Conservation (phyloP, 2,797 vertebrate species). For the Bucorvus abyssinicus region DNA sequence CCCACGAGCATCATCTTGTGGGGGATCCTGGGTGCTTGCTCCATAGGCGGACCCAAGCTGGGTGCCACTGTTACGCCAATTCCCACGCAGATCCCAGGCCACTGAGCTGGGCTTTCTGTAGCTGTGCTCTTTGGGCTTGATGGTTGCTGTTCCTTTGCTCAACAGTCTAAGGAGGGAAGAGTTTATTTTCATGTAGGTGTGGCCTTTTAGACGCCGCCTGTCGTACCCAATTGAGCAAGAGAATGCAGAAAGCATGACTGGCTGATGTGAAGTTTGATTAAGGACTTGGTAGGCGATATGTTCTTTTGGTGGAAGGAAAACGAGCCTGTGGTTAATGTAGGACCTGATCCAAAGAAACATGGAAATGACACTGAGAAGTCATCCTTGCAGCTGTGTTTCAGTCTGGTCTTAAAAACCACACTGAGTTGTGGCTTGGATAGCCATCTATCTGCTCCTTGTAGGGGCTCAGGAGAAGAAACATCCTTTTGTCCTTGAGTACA, state of each 20-base stretch:
- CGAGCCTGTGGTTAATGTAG: background rate
- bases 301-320: background rate
- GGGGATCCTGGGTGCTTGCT: background rate
- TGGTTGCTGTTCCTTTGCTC: background rate
- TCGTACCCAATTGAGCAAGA: background rate
- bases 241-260: background rate
- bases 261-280: background rate
- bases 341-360: background rate
- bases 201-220: background rate
- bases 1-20: fast-evolving
- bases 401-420: background rate
- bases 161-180: background rate
- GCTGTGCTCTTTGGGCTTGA: background rate
- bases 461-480: background rate
- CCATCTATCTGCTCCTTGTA: background rate
- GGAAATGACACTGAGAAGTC: background rate
- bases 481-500: background rate
- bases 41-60: no score
- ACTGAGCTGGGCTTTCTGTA: background rate
- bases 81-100: background rate
- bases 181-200: background rate
- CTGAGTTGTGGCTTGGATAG: background rate
- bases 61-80: fast-evolving
- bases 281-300: background rate
- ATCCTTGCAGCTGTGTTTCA: background rate